phyloP scores from a whole-genome alignment of 2,888 invertebrate species.

The Clusia tigrina region DNA sequence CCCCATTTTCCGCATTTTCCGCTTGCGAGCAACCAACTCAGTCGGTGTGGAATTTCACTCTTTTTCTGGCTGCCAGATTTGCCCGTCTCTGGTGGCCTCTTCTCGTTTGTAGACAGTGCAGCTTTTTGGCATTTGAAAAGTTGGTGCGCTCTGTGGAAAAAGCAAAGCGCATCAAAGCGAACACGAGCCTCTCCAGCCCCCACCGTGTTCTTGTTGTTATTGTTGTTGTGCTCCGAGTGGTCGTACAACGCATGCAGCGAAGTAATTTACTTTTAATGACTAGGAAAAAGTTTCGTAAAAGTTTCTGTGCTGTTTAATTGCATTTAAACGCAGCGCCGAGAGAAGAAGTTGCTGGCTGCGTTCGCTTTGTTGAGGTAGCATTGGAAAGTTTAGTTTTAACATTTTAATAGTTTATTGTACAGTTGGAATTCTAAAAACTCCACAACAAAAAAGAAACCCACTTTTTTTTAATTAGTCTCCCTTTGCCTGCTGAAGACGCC shows the following conservation, averaged over 20 bases:
- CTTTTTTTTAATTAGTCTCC: background rate
- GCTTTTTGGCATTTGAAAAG: background rate
- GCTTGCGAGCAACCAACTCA: no score
- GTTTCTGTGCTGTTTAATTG: constrained; percentile 5
- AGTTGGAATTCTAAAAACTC: no score
- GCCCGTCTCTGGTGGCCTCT: background rate
- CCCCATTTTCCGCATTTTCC: no score
- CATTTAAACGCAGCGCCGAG: background rate
- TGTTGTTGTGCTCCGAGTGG: background rate
- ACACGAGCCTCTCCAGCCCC: no score
- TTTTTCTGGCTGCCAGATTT: background rate
- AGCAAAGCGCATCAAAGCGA: no score
- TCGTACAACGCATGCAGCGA: constrained; percentile 27
- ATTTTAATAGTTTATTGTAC: background rate
- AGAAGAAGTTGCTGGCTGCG: background rate
- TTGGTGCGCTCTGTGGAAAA: no score
- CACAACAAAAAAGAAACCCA: background rate
- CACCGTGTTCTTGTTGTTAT: background rate
- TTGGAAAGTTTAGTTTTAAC: constrained; percentile 7
- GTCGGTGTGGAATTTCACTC: constrained; percentile 1
- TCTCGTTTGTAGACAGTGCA: no score
- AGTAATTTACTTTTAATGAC: constrained; percentile 48
- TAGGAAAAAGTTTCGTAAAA: constrained; percentile 32
- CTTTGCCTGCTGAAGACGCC: background rate
- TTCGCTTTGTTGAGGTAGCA: background rate